Base-by-base conservation (phyloP, 2,888 invertebrate genomes). In the Embidobia sp. region DNA sequence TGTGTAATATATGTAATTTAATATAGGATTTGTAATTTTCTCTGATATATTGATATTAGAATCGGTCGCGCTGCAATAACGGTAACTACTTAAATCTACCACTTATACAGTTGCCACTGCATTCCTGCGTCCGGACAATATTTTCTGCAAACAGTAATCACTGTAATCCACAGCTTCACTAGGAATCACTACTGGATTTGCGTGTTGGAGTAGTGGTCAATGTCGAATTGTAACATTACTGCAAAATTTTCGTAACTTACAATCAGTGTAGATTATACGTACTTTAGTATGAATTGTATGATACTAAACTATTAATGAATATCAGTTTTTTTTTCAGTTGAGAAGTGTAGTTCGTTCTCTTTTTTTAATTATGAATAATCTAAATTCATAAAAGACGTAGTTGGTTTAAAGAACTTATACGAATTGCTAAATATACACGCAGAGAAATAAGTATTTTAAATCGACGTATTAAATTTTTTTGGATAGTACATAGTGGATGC, bases 61-160 rank as follows among this genome's bases (percentile, higher is more conserved):
- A 35, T 51, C 26, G 16, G 40, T n/a, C 19, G 16, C n/a, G 8
- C 13, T 16, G 27, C 5, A 53, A 40, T 53, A 51, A 53, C 49
- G 19, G 22, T 44, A 44, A 53, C 55, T 48, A 48, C 29, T 57
- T 35, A 55, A 67, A 67, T 55, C 67, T 40, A 6, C 46, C 29
- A 55, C 55, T 67, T 67, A 40, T 46, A 22, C 37, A 19, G 48
- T 48, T 15, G 27, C 35, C 11, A 18, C 27, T 22, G n/a, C 29
- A 27, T 66, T 53, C 22, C 35, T 35, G 15, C 8, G 26, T n/a
- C 10, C 11, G 6, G 35, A 29, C 37, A 35, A 31, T 57, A 69
- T 57, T 57, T 57, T 57, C 57, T 57, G 48, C 57, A 11, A 49
- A 40, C 46, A 37, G 57, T 69, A 57, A 69, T 69, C 57, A 57